phyloP scores from a whole-genome alignment of 1,140 invertebrate species.

The Steinernema feltiae region DNA sequence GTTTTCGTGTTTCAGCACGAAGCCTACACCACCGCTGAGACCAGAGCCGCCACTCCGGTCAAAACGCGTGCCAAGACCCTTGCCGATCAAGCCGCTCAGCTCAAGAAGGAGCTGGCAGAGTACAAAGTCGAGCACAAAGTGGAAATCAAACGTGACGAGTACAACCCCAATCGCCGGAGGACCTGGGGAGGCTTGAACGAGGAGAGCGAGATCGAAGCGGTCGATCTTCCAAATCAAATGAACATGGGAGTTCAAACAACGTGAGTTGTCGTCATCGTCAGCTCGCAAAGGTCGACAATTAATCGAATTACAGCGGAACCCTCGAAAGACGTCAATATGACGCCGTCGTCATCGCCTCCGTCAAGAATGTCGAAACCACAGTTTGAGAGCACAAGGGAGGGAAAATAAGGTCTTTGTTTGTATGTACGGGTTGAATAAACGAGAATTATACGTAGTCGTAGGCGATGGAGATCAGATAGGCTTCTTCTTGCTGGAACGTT shows the following conservation, averaged over 20 bases:
- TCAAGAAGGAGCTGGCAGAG: neutral
- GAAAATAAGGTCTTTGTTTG: neutral
- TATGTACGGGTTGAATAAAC: neutral
- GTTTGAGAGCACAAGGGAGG: neutral
- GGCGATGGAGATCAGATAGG: neutral
- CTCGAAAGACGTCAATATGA: neutral
- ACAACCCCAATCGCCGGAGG: neutral
- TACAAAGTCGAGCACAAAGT: conserved; percentile 4
- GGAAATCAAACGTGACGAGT: neutral
- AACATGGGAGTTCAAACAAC: conserved; percentile 6
- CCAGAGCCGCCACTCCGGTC: neutral
- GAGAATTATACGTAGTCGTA: neutral
- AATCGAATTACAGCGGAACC: neutral
- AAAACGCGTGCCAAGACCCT: neutral
- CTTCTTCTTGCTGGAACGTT: conserved; percentile 4
- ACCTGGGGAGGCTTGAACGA: neutral
- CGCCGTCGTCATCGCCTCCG: neutral
- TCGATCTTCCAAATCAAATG: conserved; percentile 1
- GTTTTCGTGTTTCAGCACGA: neutral
- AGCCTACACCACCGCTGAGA: neutral
- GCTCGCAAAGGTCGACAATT: no score
- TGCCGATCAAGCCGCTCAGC: conserved; percentile 1
- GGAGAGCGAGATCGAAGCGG: neutral
- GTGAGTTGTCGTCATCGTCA: neutral
- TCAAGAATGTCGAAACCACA: neutral